These are phyloP conservation scores for Copidosoma aretas DNA, from an alignment of 2,888 invertebrate species.

Conservation along the genomic window DNA sequence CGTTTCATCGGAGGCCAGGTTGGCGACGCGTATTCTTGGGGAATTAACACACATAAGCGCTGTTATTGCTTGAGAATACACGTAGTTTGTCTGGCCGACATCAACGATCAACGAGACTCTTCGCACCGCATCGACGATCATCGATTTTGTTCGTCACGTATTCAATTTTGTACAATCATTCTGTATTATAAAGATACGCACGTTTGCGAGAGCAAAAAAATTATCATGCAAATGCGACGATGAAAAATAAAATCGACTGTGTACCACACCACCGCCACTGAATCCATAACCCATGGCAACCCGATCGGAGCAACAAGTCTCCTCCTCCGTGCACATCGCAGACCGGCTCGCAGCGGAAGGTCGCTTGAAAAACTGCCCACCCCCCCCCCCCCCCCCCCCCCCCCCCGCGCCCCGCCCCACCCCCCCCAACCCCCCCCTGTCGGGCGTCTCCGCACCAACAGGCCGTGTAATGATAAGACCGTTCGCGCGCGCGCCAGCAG, in stretches of 20 bases:
- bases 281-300: too few species aligned
- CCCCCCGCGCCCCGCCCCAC: not conserved
- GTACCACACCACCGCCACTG: too few species aligned
- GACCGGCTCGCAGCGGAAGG: too few species aligned
- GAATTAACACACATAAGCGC: conserved; percentile 94
- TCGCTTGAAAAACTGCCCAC: not conserved
- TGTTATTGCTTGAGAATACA: conserved; percentile 99
- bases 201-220: too few species aligned
- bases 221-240: too few species aligned
- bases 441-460: conserved; percentile 47
- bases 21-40: conserved; percentile 99
- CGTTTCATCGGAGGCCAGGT: conserved; percentile 62
- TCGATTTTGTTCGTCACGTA: too few species aligned
- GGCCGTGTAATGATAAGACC: conserved; percentile 52
- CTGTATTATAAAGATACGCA: too few species aligned
- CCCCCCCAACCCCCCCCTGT: conserved; percentile 20
- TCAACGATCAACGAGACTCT: conserved; percentile 50
- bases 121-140: too few species aligned
- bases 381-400: conserved; percentile 3
- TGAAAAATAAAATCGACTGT: too few species aligned
- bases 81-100: conserved; percentile 86
- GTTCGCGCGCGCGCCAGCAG: conserved; percentile 13
- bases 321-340: too few species aligned
- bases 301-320: too few species aligned
- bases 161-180: too few species aligned